Conservation (phyloP, 2,888 invertebrate species). For the Ectropis crepuscularia region DNA sequence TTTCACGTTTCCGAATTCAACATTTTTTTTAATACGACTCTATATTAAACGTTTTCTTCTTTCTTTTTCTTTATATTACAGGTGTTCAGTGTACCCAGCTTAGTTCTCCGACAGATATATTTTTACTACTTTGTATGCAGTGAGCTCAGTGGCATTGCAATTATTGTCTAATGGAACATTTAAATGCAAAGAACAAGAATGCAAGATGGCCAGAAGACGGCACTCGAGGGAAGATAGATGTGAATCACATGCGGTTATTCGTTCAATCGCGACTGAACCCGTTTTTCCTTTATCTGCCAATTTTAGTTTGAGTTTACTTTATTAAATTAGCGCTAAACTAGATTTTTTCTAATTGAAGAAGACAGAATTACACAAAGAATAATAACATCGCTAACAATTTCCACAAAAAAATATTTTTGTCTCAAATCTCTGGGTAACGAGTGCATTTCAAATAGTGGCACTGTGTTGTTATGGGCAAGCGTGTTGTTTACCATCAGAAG, state of each 20-base stretch:
- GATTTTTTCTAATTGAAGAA: no score
- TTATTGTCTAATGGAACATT: slow-evolving; percentile 29
- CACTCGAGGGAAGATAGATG: neutral
- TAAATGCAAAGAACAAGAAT: slow-evolving; percentile 29
- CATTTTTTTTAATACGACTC: no score
- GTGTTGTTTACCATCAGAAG: no score
- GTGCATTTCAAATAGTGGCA: no score
- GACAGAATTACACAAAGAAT: no score
- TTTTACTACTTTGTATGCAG: slow-evolving; percentile 10
- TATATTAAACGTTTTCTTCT: neutral
- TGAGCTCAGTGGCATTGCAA: slow-evolving; percentile 8
- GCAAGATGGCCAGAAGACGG: slow-evolving; percentile 4
- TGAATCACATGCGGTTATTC: neutral
- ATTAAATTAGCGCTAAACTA: neutral
- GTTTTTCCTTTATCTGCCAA: neutral
- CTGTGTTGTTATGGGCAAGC: no score
- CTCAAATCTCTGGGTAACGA: no score
- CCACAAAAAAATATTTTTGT: no score
- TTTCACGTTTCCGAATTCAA: no score
- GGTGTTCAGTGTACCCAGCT: neutral
- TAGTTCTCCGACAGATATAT: neutral
- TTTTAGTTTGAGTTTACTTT: neutral
- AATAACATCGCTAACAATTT: no score
- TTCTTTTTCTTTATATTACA: neutral
- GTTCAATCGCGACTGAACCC: slow-evolving; percentile 4